A percentile compares a stretch with the other conserved stretches of the same genome.
Conservation (phyloP, 2,797 vertebrate genomes). For the Linurgus olivaceus region DNA sequence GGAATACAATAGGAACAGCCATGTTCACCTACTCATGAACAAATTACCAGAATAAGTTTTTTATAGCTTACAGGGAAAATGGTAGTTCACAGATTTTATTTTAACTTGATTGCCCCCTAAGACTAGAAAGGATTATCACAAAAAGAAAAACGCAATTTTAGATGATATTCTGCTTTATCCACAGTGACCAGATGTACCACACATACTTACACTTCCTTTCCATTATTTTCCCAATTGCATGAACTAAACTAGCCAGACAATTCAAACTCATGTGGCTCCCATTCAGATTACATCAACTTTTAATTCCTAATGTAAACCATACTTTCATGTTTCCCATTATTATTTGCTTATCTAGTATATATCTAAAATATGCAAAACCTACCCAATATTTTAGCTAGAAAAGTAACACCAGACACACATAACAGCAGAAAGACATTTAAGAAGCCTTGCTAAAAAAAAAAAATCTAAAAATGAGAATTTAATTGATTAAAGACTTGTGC, state of each 20-base stretch:
- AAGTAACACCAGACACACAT: constrained; percentile 1
- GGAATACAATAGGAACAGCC: not conserved
- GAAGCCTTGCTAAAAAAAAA: not conserved
- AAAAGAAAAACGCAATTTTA: not conserved
- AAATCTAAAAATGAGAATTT: not conserved
- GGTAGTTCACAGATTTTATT: not conserved
- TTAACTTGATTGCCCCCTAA: not conserved
- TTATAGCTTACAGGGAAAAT: not conserved
- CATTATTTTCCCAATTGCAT: not conserved
- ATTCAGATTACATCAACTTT: not conserved
- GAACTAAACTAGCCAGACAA: not conserved
- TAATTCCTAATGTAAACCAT: not conserved
- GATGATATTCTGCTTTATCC: not conserved
- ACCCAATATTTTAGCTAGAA: not conserved
- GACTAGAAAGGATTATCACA: not conserved
- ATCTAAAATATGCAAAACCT: not conserved
- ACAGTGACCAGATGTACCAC: not conserved
- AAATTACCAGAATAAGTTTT: not conserved
- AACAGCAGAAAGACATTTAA: not conserved
- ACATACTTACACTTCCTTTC: not conserved
- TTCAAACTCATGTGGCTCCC: not conserved
- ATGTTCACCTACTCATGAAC: not conserved
- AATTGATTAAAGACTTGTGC: not conserved
- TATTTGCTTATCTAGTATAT: not conserved
- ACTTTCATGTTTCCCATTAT: not conserved